A percentile compares a stretch with the other conserved stretches of the same genome.
Evolutionary conservation across 1,140 invertebrate genomes (phyloP).

Genomic region (Nebria ingens): DNA sequence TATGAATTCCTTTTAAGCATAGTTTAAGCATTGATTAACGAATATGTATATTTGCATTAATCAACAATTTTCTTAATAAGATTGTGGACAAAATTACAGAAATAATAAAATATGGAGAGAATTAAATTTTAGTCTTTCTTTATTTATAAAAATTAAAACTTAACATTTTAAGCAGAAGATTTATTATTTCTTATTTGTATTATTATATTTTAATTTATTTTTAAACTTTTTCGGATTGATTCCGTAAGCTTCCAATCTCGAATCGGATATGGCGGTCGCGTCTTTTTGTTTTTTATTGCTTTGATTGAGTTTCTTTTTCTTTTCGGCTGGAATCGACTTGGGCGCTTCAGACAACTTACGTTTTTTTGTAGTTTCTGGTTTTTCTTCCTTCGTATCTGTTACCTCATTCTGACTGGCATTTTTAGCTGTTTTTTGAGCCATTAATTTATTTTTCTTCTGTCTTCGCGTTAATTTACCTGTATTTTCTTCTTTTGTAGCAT

Average conservation of each 20-base stretch:
- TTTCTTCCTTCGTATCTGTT: slow-evolving; percentile 4
- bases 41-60: no score
- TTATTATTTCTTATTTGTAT: slow-evolving; percentile 18
- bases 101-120: no score
- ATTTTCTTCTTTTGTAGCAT: slow-evolving; percentile 11
- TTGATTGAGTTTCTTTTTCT: slow-evolving; percentile 19
- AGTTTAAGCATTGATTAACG: no score
- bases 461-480: slow-evolving; percentile 16
- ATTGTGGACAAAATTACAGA: no score
- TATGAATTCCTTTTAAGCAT: no score
- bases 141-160: no score
- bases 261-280: slow-evolving; percentile 48
- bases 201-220: slow-evolving; percentile 47
- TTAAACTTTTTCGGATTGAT: slow-evolving; percentile 86
- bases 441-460: slow-evolving; percentile 15
- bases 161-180: no score
- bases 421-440: slow-evolving; percentile 3
- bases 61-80: no score
- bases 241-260: slow-evolving; percentile 76
- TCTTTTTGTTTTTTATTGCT: slow-evolving; percentile 19
- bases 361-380: slow-evolving; percentile 21
- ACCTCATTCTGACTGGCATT: no score
- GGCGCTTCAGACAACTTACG: background rate
- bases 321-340: slow-evolving; percentile 12
- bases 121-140: no score